phyloP scores from a whole-genome alignment of 2,797 vertebrate genomes.

The Telmatherina bonti region DNA sequence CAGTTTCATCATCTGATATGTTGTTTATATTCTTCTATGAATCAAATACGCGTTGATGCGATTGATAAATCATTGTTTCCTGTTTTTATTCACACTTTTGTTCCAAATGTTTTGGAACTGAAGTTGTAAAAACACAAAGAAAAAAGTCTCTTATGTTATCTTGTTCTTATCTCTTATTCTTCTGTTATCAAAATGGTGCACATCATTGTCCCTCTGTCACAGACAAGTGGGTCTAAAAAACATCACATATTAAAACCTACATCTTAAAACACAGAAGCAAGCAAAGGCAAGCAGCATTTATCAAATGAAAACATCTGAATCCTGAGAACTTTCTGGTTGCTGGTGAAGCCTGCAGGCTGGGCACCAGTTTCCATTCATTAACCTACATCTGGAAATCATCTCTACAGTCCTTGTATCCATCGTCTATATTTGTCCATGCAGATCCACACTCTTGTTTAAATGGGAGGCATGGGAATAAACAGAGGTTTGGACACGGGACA shows the following conservation, averaged over 20 bases:
- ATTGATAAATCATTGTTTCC: too few species aligned
- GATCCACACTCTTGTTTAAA: slow-evolving; percentile 62
- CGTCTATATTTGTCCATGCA: slow-evolving; percentile 61
- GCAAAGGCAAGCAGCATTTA: not conserved
- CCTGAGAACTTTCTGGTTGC: slow-evolving; percentile 36
- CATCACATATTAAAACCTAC: slow-evolving; percentile 74
- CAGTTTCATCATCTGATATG: too few species aligned
- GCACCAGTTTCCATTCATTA: slow-evolving; percentile 76
- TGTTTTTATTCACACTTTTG: too few species aligned
- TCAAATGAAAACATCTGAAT: slow-evolving; percentile 50
- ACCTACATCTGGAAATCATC: slow-evolving; percentile 79
- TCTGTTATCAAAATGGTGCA: slow-evolving; percentile 43
- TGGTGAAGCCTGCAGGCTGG: slow-evolving; percentile 48
- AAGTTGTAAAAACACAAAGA: too few species aligned
- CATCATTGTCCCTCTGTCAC: slow-evolving; percentile 28
- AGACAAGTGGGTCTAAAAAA: slow-evolving; percentile 22
- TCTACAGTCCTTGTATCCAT: slow-evolving; percentile 35
- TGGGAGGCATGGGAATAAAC: slow-evolving; percentile 69
- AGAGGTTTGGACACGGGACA: slow-evolving; percentile 55
- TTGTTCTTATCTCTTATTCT: too few species aligned
- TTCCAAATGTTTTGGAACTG: too few species aligned
- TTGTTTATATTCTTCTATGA: too few species aligned
- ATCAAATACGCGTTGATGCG: too few species aligned
- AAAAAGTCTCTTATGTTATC: too few species aligned
- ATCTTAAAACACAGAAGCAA: slow-evolving; percentile 57